Conservation (phyloP, 1,140 invertebrate species). For the Aphaenogaster floridana region DNA sequence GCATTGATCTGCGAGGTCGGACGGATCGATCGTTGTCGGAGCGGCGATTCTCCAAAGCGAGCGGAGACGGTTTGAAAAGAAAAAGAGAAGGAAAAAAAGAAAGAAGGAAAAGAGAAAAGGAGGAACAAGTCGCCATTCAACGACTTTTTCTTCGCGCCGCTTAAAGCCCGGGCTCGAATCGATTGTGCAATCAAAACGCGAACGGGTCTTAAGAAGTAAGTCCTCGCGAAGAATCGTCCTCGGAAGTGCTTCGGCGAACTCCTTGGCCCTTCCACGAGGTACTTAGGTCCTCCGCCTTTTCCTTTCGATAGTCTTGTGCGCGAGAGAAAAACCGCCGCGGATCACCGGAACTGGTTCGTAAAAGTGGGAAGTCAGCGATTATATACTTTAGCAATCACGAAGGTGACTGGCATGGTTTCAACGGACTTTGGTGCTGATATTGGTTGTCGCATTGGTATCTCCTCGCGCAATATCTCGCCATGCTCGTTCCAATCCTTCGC, state of each 20-base stretch:
- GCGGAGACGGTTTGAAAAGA: slow-evolving; percentile 6
- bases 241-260: slow-evolving; percentile 65
- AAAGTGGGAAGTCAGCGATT: slow-evolving; percentile 56
- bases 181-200: slow-evolving; percentile 60
- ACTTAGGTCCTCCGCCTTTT: slow-evolving; percentile 23
- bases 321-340: slow-evolving; percentile 55
- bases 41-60: slow-evolving; percentile 25
- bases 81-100: neutral
- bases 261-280: slow-evolving; percentile 38
- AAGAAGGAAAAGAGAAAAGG: neutral
- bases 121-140: slow-evolving; percentile 38
- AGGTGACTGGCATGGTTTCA: slow-evolving; percentile 34
- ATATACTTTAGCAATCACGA: slow-evolving; percentile 20
- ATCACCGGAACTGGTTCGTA: slow-evolving; percentile 60
- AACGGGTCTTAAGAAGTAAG: slow-evolving; percentile 40
- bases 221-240: slow-evolving; percentile 62
- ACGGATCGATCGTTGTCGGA: slow-evolving; percentile 39
- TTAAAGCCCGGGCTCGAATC: slow-evolving; percentile 56
- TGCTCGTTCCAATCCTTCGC: neutral
- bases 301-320: slow-evolving; percentile 37
- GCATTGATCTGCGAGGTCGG: slow-evolving; percentile 45
- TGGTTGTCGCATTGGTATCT: neutral
- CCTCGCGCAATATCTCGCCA: neutral
- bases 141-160: slow-evolving; percentile 48
- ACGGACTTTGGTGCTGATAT: slow-evolving; percentile 15